Percentiles rank a stretch among this genome's conserved stretches.
phyloP scores from a whole-genome alignment of 2,113 vertebrate species.

The Notothenia rossii region DNA sequence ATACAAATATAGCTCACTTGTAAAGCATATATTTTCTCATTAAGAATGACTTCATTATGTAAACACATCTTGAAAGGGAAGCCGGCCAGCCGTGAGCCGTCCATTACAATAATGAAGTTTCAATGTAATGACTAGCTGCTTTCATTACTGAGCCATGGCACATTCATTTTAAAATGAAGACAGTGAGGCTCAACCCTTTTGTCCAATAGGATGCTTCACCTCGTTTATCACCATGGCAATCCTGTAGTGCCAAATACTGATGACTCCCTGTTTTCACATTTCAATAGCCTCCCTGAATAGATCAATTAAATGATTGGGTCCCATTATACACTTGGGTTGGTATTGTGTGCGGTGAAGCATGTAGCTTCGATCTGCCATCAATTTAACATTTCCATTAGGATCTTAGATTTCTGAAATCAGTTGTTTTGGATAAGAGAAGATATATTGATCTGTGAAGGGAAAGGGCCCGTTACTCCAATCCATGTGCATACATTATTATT shows the following conservation, averaged over 20 bases:
- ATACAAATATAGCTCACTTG: neutral
- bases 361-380: neutral
- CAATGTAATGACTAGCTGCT: slow-evolving; percentile 38
- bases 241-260: neutral
- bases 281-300: neutral
- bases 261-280: neutral
- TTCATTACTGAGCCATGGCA: slow-evolving; percentile 28
- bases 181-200: slow-evolving; percentile 1
- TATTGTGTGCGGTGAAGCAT: neutral
- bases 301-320: neutral
- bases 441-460: neutral
- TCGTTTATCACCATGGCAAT: slow-evolving; percentile 39
- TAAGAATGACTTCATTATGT: neutral
- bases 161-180: slow-evolving; percentile 16
- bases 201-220: slow-evolving; percentile 16
- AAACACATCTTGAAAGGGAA: slow-evolving; percentile 21
- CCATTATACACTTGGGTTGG: neutral
- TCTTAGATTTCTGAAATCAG: too few relatives aligned
- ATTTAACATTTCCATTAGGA: neutral
- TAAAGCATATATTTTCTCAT: slow-evolving; percentile 17
- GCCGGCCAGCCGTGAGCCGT: neutral
- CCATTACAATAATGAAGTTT: slow-evolving; percentile 31
- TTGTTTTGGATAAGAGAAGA: neutral
- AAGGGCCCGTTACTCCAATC: neutral
- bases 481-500: neutral